phyloP scores from a whole-genome alignment of 2,797 vertebrate species.

The Halcyon chelicuti region DNA sequence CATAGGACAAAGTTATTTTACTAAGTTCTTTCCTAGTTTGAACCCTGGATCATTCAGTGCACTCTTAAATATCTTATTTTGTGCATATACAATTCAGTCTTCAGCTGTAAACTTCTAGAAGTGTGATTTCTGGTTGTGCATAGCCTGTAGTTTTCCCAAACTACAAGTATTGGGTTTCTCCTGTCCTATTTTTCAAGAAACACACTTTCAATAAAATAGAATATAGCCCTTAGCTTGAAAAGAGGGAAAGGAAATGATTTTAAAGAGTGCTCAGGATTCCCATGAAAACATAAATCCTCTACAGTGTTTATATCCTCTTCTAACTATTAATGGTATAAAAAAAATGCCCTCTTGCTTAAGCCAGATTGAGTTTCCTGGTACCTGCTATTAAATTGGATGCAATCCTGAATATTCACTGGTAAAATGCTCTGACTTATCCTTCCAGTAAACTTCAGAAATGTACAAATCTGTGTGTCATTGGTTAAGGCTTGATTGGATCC shows the following conservation, averaged over 20 bases:
- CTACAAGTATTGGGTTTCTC: not conserved
- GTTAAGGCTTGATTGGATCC: not conserved
- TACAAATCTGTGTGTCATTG: not conserved
- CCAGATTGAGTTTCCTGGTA: not conserved
- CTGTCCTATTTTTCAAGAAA: constrained; percentile 21
- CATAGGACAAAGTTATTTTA: not conserved
- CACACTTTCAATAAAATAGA: not conserved
- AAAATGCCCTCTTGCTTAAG: not conserved
- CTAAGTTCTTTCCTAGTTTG: constrained; percentile 11
- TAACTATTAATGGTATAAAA: constrained; percentile 21
- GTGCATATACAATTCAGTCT: not conserved
- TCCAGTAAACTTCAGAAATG: not conserved
- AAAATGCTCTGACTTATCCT: constrained; percentile 9
- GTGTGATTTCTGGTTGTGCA: not conserved
- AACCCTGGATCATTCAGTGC: constrained; percentile 43
- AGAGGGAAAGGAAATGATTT: constrained; percentile 21
- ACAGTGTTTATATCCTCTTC: constrained; percentile 20
- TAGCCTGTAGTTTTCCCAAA: not conserved
- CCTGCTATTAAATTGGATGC: constrained; percentile 20
- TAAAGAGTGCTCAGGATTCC: constrained; percentile 21
- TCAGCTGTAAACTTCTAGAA: not conserved
- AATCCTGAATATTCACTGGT: not conserved
- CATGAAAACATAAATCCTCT: constrained; percentile 37
- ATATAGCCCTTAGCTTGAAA: not conserved
- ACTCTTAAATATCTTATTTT: not conserved